These are phyloP conservation scores for Heliconius eleuchia DNA, from an alignment of 1,140 invertebrate species.

Conservation along the genomic window DNA sequence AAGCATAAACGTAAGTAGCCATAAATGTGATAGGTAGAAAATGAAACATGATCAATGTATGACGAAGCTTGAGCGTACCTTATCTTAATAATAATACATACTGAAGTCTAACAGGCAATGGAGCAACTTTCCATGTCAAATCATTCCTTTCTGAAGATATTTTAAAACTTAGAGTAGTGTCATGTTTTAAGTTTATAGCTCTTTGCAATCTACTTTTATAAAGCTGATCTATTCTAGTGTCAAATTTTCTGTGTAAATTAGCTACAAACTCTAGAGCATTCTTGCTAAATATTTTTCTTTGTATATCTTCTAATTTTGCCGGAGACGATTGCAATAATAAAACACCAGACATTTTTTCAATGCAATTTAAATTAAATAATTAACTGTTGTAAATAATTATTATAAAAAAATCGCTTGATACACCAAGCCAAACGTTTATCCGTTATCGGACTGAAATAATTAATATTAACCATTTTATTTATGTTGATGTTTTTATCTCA, in stretches of 20 bases:
- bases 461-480: not conserved
- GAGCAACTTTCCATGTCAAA: slow-evolving; percentile 80
- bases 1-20: not conserved
- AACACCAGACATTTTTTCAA: slow-evolving; percentile 54
- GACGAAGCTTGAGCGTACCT: slow-evolving; percentile 32
- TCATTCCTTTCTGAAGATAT: slow-evolving; percentile 60
- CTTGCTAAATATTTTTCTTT: slow-evolving; percentile 70
- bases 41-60: slow-evolving; percentile 20
- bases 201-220: slow-evolving; percentile 66
- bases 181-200: slow-evolving; percentile 53
- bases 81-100: slow-evolving; percentile 54
- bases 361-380: not conserved
- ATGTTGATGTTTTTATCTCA: slow-evolving; percentile 18
- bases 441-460: slow-evolving; percentile 17
- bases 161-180: slow-evolving; percentile 58
- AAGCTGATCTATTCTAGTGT: slow-evolving; percentile 71
- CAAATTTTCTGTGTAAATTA: slow-evolving; percentile 73
- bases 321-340: slow-evolving; percentile 74
- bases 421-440: not conserved
- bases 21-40: slow-evolving; percentile 19
- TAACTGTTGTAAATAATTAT: not conserved
- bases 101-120: slow-evolving; percentile 79
- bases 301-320: slow-evolving; percentile 77
- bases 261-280: slow-evolving; percentile 73
- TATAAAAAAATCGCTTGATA: not conserved